These are phyloP conservation scores for Halcyon malimbica DNA, from an alignment of 2,113 vertebrate species.

Conservation along the genomic window DNA sequence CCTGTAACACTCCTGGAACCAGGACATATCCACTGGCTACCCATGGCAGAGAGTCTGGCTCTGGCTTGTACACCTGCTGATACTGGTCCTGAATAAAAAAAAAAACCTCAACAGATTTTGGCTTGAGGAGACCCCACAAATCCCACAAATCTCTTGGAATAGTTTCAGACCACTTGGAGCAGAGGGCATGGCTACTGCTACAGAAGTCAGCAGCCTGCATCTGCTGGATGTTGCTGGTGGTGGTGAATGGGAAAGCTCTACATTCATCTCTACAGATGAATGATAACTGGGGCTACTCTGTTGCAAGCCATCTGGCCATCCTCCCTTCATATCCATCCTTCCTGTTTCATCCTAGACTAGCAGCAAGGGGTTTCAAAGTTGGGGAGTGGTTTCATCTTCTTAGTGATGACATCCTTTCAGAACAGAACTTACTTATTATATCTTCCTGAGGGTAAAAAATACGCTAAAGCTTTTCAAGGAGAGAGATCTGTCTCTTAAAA, in stretches of 20 bases:
- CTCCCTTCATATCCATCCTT: background rate
- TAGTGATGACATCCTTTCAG: background rate
- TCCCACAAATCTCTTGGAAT: background rate
- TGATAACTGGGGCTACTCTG: too few species aligned
- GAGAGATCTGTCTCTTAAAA: background rate
- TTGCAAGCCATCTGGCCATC: background rate
- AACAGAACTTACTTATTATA: rapidly evolving
- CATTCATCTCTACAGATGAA: too few species aligned
- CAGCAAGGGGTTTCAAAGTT: background rate
- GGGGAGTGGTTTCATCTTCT: background rate
- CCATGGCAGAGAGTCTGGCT: background rate
- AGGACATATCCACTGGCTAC: background rate
- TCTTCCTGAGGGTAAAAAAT: background rate
- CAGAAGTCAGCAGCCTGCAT: background rate
- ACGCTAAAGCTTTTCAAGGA: background rate
- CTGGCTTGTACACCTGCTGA: background rate
- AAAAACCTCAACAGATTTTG: background rate
- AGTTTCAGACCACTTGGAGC: rapidly evolving
- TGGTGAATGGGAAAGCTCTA: rapidly evolving
- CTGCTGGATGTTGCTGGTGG: background rate
- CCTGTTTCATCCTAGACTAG: background rate
- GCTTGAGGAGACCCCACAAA: background rate
- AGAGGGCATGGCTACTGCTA: too few species aligned
- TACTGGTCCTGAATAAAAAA: background rate
- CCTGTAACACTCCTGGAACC: background rate